phyloP scores from a whole-genome alignment of 2,888 invertebrate species.

The Chydorus sphaericus region DNA sequence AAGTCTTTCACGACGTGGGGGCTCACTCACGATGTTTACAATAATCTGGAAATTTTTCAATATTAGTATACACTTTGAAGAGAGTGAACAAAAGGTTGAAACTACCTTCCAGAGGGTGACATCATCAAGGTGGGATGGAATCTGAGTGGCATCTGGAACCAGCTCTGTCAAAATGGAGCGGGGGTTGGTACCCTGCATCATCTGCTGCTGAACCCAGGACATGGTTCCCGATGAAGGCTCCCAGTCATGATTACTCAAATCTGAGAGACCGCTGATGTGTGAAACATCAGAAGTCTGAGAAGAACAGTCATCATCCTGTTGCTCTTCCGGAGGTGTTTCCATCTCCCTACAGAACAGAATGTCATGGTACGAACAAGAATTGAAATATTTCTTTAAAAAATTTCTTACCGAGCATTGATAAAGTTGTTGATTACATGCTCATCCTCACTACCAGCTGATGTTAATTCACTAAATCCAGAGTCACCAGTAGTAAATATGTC shows the following conservation, averaged over 20 bases:
- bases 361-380: too few species aligned
- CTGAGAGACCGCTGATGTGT: conserved; percentile 45
- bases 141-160: conserved; percentile 43
- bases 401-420: conserved; percentile 14
- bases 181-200: conserved; percentile 49
- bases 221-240: conserved; percentile 40
- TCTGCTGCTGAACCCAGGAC: conserved; percentile 30
- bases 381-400: too few species aligned
- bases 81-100: conserved; percentile 16
- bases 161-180: conserved; percentile 43
- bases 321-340: too few species aligned
- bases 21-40: conserved; percentile 49
- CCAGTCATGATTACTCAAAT: conserved; percentile 52
- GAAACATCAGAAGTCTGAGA: conserved; percentile 42
- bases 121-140: conserved; percentile 38
- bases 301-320: conserved; percentile 31
- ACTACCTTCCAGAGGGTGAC: conserved; percentile 37
- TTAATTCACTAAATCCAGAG: conserved; percentile 22
- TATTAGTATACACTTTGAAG: not conserved
- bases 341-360: too few species aligned
- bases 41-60: conserved; percentile 32
- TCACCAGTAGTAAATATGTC: conserved; percentile 17
- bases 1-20: conserved; percentile 51
- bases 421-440: conserved; percentile 16
- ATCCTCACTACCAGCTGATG: conserved; percentile 16